Percentiles rank a stretch among this genome's conserved stretches.
These are phyloP conservation scores for Morus bassanus DNA, from an alignment of 2,797 vertebrate species.

Conservation along the genomic window DNA sequence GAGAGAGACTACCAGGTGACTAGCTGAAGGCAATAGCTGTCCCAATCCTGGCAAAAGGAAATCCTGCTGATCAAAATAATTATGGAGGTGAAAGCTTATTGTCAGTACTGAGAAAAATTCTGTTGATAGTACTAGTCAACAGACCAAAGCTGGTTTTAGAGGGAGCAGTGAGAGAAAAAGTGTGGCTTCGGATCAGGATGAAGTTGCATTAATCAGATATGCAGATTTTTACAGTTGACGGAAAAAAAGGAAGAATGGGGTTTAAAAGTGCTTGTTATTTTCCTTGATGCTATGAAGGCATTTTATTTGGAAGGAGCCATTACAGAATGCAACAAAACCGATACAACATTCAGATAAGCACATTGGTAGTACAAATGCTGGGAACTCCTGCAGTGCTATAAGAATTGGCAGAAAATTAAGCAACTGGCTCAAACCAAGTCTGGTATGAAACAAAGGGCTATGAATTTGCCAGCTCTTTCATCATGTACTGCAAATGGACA, in stretches of 20 bases:
- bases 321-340: background rate
- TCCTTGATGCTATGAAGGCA: background rate
- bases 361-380: background rate
- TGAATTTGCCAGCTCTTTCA: background rate
- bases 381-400: slow-evolving; percentile 1
- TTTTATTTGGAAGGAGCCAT: background rate
- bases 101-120: background rate
- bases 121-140: background rate
- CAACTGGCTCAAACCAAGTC: background rate
- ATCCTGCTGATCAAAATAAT: background rate
- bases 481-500: background rate
- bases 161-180: background rate
- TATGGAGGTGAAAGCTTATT: background rate
- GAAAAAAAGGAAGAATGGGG: background rate
- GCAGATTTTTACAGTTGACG: background rate
- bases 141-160: background rate
- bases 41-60: background rate
- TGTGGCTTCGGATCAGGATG: background rate
- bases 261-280: background rate
- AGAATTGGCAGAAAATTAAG: slow-evolving; percentile 21
- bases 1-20: background rate
- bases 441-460: background rate
- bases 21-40: slow-evolving; percentile 7
- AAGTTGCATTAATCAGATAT: background rate
- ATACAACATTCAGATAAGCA: background rate